A percentile compares a stretch with the other conserved stretches of the same genome.
Conservation (phyloP, 2,888 invertebrate species). For the Tuta absoluta region DNA sequence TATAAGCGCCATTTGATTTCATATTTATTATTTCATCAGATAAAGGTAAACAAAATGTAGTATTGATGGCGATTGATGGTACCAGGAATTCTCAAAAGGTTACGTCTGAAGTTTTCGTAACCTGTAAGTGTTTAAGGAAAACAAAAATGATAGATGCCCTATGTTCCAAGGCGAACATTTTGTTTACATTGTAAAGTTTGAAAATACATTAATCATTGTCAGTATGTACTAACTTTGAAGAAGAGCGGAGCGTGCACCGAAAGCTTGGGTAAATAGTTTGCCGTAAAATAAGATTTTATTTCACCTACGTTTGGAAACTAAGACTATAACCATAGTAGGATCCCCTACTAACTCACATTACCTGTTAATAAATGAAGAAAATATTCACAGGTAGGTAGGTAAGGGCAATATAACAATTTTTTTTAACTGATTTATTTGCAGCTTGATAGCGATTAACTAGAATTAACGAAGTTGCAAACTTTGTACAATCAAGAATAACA, state of each 20-base stretch:
- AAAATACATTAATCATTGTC: constrained; percentile 13
- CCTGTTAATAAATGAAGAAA: too few relatives aligned
- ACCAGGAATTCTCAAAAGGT: not conserved
- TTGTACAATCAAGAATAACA: constrained; percentile 2
- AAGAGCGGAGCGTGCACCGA: not conserved
- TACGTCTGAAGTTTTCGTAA: not conserved
- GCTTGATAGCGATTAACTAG: not conserved
- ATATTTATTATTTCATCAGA: not conserved
- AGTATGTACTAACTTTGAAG: not conserved
- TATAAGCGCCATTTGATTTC: not conserved
- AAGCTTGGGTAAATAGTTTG: not conserved
- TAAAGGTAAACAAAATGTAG: not conserved
- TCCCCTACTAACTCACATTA: too few relatives aligned
- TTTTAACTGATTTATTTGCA: too few relatives aligned
- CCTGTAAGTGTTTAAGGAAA: not conserved
- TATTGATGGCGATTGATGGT: not conserved
- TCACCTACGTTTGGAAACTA: too few relatives aligned
- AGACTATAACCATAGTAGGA: too few relatives aligned
- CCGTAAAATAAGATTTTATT: not conserved
- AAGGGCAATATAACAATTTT: too few relatives aligned
- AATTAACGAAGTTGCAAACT: not conserved
- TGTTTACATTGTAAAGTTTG: constrained; percentile 17
- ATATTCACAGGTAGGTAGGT: too few relatives aligned
- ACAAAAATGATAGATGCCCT: constrained; percentile 8
- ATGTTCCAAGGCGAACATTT: constrained; percentile 3